Conservation (phyloP, 2,888 invertebrate species). For the Zygothrica quintamaculata region DNA sequence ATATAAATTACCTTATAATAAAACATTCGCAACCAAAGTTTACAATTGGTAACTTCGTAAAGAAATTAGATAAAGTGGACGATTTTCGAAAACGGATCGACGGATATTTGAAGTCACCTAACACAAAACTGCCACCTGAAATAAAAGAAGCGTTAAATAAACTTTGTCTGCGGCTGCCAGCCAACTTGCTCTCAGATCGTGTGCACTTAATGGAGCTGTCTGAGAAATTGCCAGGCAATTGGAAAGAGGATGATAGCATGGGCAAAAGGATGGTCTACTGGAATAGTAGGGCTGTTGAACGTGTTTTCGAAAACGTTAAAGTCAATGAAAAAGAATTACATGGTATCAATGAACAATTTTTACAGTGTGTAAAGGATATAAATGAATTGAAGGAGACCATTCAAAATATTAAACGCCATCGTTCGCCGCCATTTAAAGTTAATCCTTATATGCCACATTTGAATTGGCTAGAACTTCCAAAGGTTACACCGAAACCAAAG, state of each 20-base stretch:
- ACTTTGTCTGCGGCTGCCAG: conserved; percentile 14
- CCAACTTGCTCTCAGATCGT: conserved; percentile 8
- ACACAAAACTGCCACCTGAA: background rate
- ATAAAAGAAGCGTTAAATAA: background rate
- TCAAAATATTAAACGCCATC: background rate
- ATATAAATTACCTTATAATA: conserved; percentile 11
- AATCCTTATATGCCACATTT: conserved; percentile 6
- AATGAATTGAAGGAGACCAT: conserved; percentile 22
- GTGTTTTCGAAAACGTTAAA: background rate
- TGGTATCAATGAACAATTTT: conserved; percentile 27
- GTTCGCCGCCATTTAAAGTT: conserved; percentile 12
- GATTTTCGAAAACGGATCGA: conserved; percentile 7
- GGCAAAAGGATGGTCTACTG: too few relatives aligned
- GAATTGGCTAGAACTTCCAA: conserved; percentile 19
- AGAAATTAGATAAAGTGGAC: conserved; percentile 3
- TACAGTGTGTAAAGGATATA: conserved; percentile 40
- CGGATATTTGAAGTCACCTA: background rate
- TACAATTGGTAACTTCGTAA: conserved; percentile 2
- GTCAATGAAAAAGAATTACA: conserved; percentile 3
- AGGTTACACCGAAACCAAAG: background rate
- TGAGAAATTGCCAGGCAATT: background rate
- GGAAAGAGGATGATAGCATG: too few relatives aligned
- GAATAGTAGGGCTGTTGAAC: background rate
- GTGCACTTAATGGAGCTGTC: conserved; percentile 51
- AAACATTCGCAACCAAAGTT: conserved; percentile 5